Base-by-base conservation (phyloP, 2,888 invertebrate species). In the Mongoloraphidia duomilia region DNA sequence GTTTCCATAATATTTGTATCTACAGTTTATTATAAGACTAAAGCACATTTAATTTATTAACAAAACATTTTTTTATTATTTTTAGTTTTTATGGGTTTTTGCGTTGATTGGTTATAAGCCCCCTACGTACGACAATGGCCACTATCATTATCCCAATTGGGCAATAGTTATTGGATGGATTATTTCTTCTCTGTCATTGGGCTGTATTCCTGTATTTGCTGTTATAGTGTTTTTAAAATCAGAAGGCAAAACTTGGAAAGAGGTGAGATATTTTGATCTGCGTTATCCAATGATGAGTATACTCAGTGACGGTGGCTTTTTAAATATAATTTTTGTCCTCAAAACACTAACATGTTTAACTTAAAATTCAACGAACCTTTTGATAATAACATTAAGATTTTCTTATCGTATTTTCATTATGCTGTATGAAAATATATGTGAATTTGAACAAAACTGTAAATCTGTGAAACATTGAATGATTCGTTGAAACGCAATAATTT, bases 51-150 rank as follows among this genome's bases (percentile, higher is more conserved):
- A 26, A 6, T 26, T 26, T 26, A 26, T 26, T 26, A 26, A 26
- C 5, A 26, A 26, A 26, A 6, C 26, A 6, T 26, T 42, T 41
- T 44, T 51, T 50, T 61, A 55, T 39, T 9, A 50, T 53, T 60
- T 66, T 3, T 69, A 91, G 74, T 82, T 84, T 13, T 79, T 93
- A 47, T 91, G 90, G 90, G 80, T 92, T 49, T 86, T 90, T 59
- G 86, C 88, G 59, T 72, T 92, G 61, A 83, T 90, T 49, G 90
- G 91, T 68, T 92, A 92, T 65, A 80, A 83, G 58, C 83, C 86
- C 42, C 88, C 91, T 9, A 83, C 82, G 34, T 89, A 91, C 65
- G 82, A 85, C 56, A 86, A 86, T 59, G 87, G 85, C 51, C 73
- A 74, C 49, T 85, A 86, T 60, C 68, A 70, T 46, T 93, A 89